phyloP scores from a whole-genome alignment of 92 coral and sea anemone genomes.

The Isaurus tuberculatus region DNA sequence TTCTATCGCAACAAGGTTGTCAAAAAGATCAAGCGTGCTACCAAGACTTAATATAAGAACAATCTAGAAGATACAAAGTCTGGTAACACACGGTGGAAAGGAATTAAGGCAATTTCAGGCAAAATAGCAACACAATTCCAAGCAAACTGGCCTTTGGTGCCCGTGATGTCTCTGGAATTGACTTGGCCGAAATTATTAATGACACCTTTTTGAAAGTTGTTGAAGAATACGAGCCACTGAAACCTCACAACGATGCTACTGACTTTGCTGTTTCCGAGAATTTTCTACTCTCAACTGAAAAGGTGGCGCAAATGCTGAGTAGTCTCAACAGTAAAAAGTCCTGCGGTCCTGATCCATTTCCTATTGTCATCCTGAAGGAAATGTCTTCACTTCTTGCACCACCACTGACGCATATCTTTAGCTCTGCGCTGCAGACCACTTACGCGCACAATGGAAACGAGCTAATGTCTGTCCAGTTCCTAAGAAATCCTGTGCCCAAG shows the following conservation, averaged over 20 bases:
- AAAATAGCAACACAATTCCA: no score
- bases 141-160: conserved; percentile 10
- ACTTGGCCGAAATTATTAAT: conserved; percentile 12
- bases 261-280: conserved; percentile 38
- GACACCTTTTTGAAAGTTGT: conserved; percentile 28
- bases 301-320: conserved; percentile 23
- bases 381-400: conserved; percentile 37
- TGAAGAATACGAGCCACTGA: conserved; percentile 45
- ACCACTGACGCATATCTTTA: conserved; percentile 47
- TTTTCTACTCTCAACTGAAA: conserved; percentile 25
- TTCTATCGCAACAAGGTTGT: conserved; percentile 13
- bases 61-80: conserved; percentile 2
- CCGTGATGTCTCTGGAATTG: conserved; percentile 8
- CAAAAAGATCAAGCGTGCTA: neutral
- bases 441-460: conserved; percentile 35
- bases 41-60: neutral
- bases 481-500: conserved; percentile 27
- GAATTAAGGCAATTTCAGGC: conserved; percentile 1
- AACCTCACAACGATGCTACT: conserved; percentile 23
- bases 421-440: conserved; percentile 47
- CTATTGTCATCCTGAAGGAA: conserved; percentile 53
- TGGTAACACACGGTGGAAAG: conserved; percentile 5
- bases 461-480: conserved; percentile 39
- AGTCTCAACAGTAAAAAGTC: conserved; percentile 34
- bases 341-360: conserved; percentile 48